Conservation (phyloP, 2,797 vertebrate genomes). For the Molossus alvarezi region DNA sequence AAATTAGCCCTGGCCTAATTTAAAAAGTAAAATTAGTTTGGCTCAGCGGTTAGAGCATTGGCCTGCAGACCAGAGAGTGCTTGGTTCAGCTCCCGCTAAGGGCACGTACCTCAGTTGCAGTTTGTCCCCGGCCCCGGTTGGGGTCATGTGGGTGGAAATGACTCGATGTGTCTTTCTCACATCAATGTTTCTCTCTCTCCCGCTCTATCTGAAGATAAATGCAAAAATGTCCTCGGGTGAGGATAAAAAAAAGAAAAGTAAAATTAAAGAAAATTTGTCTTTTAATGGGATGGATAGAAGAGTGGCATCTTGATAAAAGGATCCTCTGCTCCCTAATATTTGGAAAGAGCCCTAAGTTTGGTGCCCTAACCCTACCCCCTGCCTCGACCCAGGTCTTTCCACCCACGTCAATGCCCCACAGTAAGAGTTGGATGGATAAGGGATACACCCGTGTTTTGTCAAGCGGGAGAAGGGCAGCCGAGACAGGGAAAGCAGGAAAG, state of each 20-base stretch:
- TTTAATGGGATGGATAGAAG: not conserved
- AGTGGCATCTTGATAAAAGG: not conserved
- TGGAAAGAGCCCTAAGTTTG: not conserved
- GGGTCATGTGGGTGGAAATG: too few relatives aligned
- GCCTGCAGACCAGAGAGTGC: too few relatives aligned
- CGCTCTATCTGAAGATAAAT: too few relatives aligned
- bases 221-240: too few relatives aligned
- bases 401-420: not conserved
- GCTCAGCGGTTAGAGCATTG: too few relatives aligned
- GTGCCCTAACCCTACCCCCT: too few relatives aligned
- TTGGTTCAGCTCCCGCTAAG: too few relatives aligned
- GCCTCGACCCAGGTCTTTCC: not conserved
- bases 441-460: not conserved
- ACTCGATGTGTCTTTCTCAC: too few relatives aligned
- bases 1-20: not conserved
- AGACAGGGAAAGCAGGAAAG: not conserved
- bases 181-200: too few relatives aligned
- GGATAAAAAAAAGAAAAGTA: not conserved
- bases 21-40: too few relatives aligned
- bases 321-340: not conserved
- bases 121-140: too few relatives aligned
- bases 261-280: slow-evolving; percentile 2
- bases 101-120: too few relatives aligned
- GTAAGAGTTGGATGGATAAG: not conserved
- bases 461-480: not conserved